Base-by-base conservation (phyloP, 2,888 invertebrate species). In the Ellobium chinense region DNA sequence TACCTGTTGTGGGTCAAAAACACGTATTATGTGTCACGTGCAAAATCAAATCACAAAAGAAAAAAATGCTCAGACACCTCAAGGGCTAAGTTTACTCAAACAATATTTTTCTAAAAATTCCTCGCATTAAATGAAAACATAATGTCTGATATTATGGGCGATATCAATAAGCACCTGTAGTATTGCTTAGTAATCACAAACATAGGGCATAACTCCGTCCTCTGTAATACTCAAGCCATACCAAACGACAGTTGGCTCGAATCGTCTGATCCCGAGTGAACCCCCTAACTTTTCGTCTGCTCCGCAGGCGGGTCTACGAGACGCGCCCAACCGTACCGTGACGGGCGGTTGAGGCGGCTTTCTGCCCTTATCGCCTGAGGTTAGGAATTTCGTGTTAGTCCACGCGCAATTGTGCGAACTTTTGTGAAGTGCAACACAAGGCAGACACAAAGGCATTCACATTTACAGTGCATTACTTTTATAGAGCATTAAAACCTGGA, bases 281-380 rank as follows among this genome's bases (percentile, higher is more conserved):
- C 21, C 60, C 34, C 73, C 24, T 29, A 73, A 58, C 27, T 69
- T 69, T 54, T 9, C 54, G 69, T 69, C 46, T 69, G 69, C 54
- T 4, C 9, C 69, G 31, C 29, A 29, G 27, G 54, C 46, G 69
- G 54, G 27, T 46, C 29, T 21, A 29, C 54, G 54, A 29, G 29
- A 54, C 69, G 54, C 46, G 69, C 54, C 69, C 27, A 69, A 27
- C 18, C 54, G 46, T 12, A 1, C 69, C 4, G 5, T 39, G 69
- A 69, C 29, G 37, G 54, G 18, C 27, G 18, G 14, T 69, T 69
- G 4, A 69, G 69, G 69, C 21, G 54, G 54, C 69, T 54, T 69
- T 69, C 69, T 69, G 29, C 29, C 31, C 5, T 27, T 69, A 29
- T 18, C 9, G 46, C 18, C 54, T 69, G 69, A 24, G 7, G 21